A percentile compares a stretch with the other conserved stretches of the same genome.
Conservation (phyloP, 2,797 vertebrate genomes). For the Glyptemys insculpta region DNA sequence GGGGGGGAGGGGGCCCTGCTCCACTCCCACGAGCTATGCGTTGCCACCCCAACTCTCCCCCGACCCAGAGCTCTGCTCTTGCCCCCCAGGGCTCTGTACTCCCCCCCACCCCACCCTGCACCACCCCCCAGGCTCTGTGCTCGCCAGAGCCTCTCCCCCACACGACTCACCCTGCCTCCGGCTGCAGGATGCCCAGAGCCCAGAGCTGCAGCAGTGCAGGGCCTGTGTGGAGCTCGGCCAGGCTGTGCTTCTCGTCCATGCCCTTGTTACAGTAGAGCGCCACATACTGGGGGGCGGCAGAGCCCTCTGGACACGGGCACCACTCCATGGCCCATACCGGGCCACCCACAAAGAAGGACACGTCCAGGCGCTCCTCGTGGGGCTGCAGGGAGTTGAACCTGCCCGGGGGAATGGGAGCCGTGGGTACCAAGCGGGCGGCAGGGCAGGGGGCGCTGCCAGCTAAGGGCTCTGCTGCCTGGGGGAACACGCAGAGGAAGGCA, state of each 20-base stretch:
- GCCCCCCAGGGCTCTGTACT: not conserved
- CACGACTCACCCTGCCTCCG: conserved; percentile 83
- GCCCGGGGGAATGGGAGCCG: not conserved
- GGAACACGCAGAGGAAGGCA: not conserved
- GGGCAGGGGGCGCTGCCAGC: too few species aligned
- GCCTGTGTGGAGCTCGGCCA: conserved; percentile 78
- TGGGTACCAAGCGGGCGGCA: fast-evolving
- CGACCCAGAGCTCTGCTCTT: too few species aligned
- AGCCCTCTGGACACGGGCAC: conserved; percentile 91
- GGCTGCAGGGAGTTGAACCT: conserved; percentile 88
- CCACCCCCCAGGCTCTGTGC: not conserved
- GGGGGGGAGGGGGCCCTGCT: too few species aligned
- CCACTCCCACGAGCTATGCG: too few species aligned
- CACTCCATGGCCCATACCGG: conserved; percentile 96
- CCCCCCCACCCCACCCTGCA: not conserved
- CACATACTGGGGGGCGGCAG: conserved; percentile 84
- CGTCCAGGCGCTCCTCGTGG: conserved; percentile 88
- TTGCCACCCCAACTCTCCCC: too few species aligned
- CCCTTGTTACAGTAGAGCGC: conserved; percentile 89
- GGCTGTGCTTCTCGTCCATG: conserved; percentile 89
- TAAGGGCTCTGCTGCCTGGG: not conserved
- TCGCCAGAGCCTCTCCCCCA: not conserved
- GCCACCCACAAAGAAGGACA: conserved; percentile 90
- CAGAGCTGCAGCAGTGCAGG: conserved; percentile 92
- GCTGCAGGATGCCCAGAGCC: conserved; percentile 87